Base-by-base conservation (phyloP, 2,113 vertebrate genomes). In the Brachionichthys hirsutus region DNA sequence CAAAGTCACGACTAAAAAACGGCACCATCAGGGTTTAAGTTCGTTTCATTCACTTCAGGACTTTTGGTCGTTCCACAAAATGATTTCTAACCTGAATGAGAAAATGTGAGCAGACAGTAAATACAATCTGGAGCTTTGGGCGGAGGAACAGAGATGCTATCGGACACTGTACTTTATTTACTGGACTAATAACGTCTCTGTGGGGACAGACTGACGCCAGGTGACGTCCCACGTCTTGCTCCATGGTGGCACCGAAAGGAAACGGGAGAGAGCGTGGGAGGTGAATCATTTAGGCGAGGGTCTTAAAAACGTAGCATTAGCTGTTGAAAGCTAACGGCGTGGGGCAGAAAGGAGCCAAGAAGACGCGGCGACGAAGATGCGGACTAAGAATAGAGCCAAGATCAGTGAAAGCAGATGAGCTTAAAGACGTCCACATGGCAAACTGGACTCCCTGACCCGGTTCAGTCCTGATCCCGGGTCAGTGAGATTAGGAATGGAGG, bases 121-220 rank as follows among this genome's bases (percentile, higher is more conserved):
- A 45, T 12, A 45, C 35, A 30, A 70, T 59, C 67, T 50, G 24
- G 14, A 67, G 47, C 54, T 59, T 54, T 61, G 30, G 30, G 16
- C 15, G 35, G 22, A 65, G 12, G 12, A 48, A 48, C 46, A 60
- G 42, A 60, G 57, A 79, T 76, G 54, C 3, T 50, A 54, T 69
- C 51, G 10, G 13, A 12, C 30, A 61, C 52, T 68, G 77, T 71
- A 75, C 54, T 71, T 55, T 18, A 52, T 54, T 68, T 70, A 59
- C 49, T 65, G 47, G 60, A 45, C 62, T 60, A 34, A 80, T 54
- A 78, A 64, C 54, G 54, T 0, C 54, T 73, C 61, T 34, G 38
- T 35, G 36, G 34, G 49, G 42, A 66, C 14, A 80, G 70, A 85
- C 73, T 40, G 77, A 69, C 63, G 79, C 69, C 70, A 84, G 85